Percentiles rank a stretch among this genome's conserved stretches.
Evolutionary conservation across 2,113 vertebrate genomes (phyloP).

Genomic region (Apodemus speciosus): DNA sequence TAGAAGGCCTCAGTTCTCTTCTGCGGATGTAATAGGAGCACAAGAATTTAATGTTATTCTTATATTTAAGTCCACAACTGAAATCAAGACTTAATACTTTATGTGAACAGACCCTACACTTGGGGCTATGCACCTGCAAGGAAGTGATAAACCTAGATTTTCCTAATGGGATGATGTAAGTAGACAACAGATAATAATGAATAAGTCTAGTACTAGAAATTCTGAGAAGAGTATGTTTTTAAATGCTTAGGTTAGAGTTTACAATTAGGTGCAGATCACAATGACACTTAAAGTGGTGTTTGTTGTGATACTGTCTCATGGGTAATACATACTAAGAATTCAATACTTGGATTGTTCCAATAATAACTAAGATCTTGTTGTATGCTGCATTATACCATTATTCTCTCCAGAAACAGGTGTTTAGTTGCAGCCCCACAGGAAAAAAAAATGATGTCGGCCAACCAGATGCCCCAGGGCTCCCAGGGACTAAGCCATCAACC

Average conservation of each 20-base stretch:
- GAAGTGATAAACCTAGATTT: background rate
- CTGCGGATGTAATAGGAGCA: background rate
- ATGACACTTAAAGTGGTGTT: background rate
- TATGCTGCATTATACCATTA: fast-evolving
- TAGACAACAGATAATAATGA: background rate
- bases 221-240: background rate
- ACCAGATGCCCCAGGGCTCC: too few species aligned
- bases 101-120: background rate
- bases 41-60: background rate
- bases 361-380: background rate
- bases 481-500: too few species aligned
- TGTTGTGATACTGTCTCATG: background rate
- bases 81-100: background rate
- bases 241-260: background rate
- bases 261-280: background rate
- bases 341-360: background rate
- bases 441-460: too few species aligned
- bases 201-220: background rate
- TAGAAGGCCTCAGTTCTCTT: background rate
- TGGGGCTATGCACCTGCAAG: background rate
- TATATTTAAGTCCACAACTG: background rate
- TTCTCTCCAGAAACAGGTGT: background rate
- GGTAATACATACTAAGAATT: background rate
- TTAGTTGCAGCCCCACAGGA: background rate
- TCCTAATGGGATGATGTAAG: background rate